Evolutionary conservation across 2,113 vertebrate genomes (phyloP).

Genomic region (Chauna torquata): DNA sequence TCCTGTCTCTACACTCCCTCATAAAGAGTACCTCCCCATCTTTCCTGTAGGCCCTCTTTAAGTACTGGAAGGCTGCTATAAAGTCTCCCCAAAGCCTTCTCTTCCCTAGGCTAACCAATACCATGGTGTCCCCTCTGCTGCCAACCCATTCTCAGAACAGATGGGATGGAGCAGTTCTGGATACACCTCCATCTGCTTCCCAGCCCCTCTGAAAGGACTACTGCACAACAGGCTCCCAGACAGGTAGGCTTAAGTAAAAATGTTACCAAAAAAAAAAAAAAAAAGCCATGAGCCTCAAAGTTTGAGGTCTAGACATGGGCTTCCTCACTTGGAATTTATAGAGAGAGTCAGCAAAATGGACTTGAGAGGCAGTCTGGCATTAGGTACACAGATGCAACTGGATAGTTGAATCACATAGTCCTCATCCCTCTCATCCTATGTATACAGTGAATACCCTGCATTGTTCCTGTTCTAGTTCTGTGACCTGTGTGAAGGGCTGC

Average conservation of each 20-base stretch:
- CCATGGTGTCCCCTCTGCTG: fast-evolving
- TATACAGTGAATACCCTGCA: neutral
- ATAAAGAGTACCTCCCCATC: neutral
- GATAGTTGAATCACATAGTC: neutral
- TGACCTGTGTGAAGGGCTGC: neutral
- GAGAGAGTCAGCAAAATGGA: neutral
- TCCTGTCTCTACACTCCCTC: neutral
- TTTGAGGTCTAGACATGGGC: neutral
- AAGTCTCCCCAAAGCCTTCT: neutral
- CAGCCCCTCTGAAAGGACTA: neutral
- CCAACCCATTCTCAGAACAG: neutral
- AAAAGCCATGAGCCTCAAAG: neutral
- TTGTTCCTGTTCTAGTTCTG: neutral
- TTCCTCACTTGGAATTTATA: neutral
- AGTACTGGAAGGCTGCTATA: neutral
- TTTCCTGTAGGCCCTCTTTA: neutral
- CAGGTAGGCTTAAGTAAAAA: neutral
- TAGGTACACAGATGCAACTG: neutral
- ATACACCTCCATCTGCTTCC: neutral
- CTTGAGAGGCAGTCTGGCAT: neutral
- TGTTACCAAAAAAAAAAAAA: neutral
- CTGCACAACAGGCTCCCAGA: neutral
- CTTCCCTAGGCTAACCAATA: neutral
- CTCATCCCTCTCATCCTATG: neutral
- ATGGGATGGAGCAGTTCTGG: neutral